These are phyloP conservation scores for Chloroceryle aenea DNA, from an alignment of 2,113 vertebrate genomes.

Conservation along the genomic window DNA sequence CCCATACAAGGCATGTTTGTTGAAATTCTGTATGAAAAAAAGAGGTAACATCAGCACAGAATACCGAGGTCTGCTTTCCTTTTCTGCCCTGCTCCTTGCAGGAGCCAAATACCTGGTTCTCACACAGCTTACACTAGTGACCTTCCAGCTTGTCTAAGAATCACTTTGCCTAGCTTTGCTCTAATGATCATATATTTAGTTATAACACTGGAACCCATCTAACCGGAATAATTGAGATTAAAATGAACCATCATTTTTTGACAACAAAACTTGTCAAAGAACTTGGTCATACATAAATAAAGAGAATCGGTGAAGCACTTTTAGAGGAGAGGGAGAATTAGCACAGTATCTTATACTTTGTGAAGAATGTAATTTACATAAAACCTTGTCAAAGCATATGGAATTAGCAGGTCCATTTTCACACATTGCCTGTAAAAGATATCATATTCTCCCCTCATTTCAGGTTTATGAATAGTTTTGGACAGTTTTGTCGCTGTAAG, in stretches of 20 bases:
- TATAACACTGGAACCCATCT: not conserved
- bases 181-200: not conserved
- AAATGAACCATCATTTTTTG: not conserved
- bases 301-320: not conserved
- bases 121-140: not conserved
- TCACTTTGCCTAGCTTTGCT: not conserved
- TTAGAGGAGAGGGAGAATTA: not conserved
- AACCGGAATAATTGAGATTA: not conserved
- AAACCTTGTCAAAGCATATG: conserved; percentile 8
- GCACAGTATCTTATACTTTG: not conserved
- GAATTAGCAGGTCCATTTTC: conserved; percentile 28
- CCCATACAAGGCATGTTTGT: not conserved
- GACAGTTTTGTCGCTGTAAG: not conserved
- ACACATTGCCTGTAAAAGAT: not conserved
- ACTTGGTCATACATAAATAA: not conserved
- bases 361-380: not conserved
- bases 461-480: conserved; percentile 18
- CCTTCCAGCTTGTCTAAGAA: not conserved
- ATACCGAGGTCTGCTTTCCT: not conserved
- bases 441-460: not conserved
- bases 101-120: not conserved
- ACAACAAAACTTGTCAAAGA: not conserved
- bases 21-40: not conserved
- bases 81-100: not conserved
- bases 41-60: not conserved